Percentiles rank a stretch among this genome's conserved stretches.
Conservation (phyloP, 2,797 vertebrate species). For the Serranus cabrilla region DNA sequence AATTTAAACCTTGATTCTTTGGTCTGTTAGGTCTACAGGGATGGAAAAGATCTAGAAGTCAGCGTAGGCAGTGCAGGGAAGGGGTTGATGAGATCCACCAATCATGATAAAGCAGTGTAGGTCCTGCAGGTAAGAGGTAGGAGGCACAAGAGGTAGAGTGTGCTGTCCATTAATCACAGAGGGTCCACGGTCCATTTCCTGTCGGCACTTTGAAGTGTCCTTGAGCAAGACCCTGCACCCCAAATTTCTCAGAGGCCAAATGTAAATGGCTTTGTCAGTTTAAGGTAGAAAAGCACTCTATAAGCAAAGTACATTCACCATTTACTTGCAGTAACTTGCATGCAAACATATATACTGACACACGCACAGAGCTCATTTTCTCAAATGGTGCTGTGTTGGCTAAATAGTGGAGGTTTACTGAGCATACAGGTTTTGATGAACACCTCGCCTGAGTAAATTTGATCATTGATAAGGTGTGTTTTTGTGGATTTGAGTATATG, state of each 20-base stretch:
- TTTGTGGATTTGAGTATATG: slow-evolving; percentile 38
- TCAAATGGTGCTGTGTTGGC: slow-evolving; percentile 40
- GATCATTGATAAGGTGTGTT: slow-evolving; percentile 60
- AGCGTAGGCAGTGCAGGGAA: not conserved
- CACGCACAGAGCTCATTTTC: slow-evolving; percentile 26
- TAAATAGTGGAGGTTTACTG: slow-evolving; percentile 44
- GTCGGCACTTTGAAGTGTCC: not conserved
- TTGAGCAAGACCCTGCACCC: not conserved
- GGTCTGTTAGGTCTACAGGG: not conserved
- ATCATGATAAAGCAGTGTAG: not conserved
- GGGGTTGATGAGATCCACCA: not conserved
- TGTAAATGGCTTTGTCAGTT: not conserved
- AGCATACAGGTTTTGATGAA: slow-evolving; percentile 58
- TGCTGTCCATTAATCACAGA: not conserved
- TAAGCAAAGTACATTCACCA: not conserved
- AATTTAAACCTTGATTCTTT: not conserved
- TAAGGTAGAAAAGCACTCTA: not conserved
- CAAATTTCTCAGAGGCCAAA: not conserved
- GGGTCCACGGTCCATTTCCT: not conserved
- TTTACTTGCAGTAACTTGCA: not conserved
- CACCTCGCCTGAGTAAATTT: slow-evolving; percentile 69
- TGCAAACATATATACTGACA: not conserved
- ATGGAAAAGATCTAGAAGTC: not conserved
- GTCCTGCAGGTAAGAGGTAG: not conserved
- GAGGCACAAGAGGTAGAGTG: not conserved